These are phyloP conservation scores for Eupleurogrammus muticus DNA, from an alignment of 2,797 vertebrate species.

Conservation along the genomic window DNA sequence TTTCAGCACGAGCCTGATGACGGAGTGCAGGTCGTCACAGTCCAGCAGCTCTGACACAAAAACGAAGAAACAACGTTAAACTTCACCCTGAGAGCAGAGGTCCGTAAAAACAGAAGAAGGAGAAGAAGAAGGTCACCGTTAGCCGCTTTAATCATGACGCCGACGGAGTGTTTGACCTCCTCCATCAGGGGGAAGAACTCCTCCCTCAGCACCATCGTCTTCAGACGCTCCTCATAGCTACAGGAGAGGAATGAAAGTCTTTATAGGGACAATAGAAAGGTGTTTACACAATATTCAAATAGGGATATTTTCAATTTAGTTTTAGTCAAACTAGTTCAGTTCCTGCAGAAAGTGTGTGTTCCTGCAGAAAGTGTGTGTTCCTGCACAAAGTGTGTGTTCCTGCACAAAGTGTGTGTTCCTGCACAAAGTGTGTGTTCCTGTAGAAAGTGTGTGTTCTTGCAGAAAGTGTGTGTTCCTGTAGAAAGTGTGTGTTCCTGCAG, in stretches of 20 bases:
- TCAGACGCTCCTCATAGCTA: conserved; percentile 85
- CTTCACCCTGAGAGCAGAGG: not conserved
- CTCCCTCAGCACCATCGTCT: conserved; percentile 85
- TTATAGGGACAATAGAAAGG: no score
- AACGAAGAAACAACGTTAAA: conserved; percentile 2
- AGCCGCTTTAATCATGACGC: conserved; percentile 82
- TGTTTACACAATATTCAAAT: no score
- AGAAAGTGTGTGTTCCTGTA: no score
- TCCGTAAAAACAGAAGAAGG: not conserved
- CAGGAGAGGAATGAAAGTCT: not conserved
- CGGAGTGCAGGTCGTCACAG: conserved; percentile 87
- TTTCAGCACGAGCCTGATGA: conserved; percentile 88
- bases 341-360: no score
- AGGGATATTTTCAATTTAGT: no score
- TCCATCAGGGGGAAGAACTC: conserved; percentile 87
- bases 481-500: no score
- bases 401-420: no score
- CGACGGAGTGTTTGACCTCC: conserved; percentile 80
- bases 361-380: no score
- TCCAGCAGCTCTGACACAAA: conserved; percentile 82
- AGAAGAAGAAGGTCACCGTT: conserved; percentile 73
- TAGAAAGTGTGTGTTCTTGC: no score
- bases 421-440: no score
- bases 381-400: no score
- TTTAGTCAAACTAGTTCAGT: no score